These are phyloP conservation scores for Hirudinaria manillensis DNA, from an alignment of 2,888 invertebrate genomes.

Conservation along the genomic window DNA sequence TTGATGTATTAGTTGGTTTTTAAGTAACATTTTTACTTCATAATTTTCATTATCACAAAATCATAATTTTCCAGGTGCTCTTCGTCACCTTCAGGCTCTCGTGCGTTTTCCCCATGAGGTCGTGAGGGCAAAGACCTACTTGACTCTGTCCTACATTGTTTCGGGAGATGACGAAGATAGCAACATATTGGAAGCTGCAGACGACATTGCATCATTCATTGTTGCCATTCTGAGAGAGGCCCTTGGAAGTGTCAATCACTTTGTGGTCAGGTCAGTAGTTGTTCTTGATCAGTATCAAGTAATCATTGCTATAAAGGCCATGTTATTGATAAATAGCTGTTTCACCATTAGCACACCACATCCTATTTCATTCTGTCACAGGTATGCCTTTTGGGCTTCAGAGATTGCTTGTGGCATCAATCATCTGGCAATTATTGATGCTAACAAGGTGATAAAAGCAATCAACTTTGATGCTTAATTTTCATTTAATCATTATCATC, in stretches of 20 bases:
- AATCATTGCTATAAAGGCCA: neutral
- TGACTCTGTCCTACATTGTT: conserved; percentile 48
- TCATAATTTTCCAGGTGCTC: conserved; percentile 31
- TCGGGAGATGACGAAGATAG: conserved; percentile 41
- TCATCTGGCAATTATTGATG: conserved; percentile 40
- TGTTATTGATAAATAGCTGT: neutral
- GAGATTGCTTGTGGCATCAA: conserved; percentile 46
- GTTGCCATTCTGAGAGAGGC: conserved; percentile 46
- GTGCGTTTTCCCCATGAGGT: conserved; percentile 39
- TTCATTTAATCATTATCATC: neutral
- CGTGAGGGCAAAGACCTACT: conserved; percentile 47
- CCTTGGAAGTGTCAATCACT: conserved; percentile 44
- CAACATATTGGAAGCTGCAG: conserved; percentile 40
- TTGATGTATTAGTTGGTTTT: too few relatives aligned
- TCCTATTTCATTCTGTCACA: conserved; percentile 28
- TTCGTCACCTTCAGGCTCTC: conserved; percentile 41
- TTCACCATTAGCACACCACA: too few relatives aligned
- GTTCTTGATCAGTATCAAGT: neutral
- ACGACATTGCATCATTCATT: conserved; percentile 46
- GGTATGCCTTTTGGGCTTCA: conserved; percentile 47
- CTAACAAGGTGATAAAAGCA: conserved; percentile 36
- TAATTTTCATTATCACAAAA: too few relatives aligned
- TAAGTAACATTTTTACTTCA: too few relatives aligned
- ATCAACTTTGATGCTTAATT: neutral
- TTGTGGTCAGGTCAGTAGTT: conserved; percentile 37